Evolutionary conservation across 1,140 invertebrate genomes (phyloP), one percentile per base, ranked within the genome.

Genomic region (Macrobrachium nipponense): DNA sequence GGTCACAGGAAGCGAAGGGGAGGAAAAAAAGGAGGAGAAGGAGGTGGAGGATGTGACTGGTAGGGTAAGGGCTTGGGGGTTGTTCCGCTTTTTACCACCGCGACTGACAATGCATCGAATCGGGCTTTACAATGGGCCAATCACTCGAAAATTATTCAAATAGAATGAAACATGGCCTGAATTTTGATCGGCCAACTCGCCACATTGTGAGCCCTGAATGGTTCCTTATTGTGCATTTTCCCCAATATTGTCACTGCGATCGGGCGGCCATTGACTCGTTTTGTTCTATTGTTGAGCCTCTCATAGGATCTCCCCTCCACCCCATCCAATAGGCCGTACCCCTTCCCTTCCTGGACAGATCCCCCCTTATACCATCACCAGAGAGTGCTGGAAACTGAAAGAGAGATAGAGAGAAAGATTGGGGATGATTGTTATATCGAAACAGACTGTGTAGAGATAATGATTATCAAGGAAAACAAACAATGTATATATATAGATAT

Each of bases 71-170:
- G 27, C 27, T 36, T 2, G 27, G 27, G 27, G 27, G 27, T 36
- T 2, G 27, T 36, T 36, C 27, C 27, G 27, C 27, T 36, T 62
- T 75, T 75, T 66, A 60, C 58, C 81, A 64, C 81, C 72, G 51
- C 59, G 36, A 17, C 60, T 62, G 27, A 83, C 81, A 83, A 83
- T 83, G 70, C 18, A 27, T 36, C 58, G 81, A 72, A 83, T 23
- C 72, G 44, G 51, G 66, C 11, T 43, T 83, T 76, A 83, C 81
- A 83, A 83, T 83, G 81, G 81, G 81, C 81, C 81, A 83, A 83
- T 83, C 81, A 83, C 81, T 76, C 72, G 81, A 83, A 83, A 83
- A 83, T 83, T 83, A 83, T 83, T 83, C 81, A 83, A 83, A 83
- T 83, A 83, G 81, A 64, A 75, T 60, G 81, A 83, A 83, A 83